Evolutionary conservation across 2,797 vertebrate genomes (phyloP), one percentile per base, ranked within the genome.

Genomic region (Pangasius larnaudii): DNA sequence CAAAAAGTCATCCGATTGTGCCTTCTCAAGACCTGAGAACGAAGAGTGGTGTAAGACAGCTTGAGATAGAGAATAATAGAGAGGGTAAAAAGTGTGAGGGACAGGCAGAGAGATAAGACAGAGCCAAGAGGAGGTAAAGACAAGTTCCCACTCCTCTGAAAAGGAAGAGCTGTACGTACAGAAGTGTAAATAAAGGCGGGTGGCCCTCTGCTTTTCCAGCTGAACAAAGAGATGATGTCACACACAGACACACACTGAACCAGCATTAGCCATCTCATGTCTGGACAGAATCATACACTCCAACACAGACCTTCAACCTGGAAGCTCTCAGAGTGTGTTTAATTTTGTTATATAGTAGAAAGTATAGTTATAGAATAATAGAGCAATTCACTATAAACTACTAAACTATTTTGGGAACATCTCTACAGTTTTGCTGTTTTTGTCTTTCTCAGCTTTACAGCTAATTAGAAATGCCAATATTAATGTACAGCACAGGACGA

Each of bases 141-240:
- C 24, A 56, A 85, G 86, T 89, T 89, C 89, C 87, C 81, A 49
- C 59, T 65, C 18, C 61, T 84, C 81, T 51, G 61, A 84, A 67
- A 74, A 65, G 53, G 87, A 85, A 87, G 85, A 87, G 86, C 33
- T 24, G 69, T 46, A 88, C 30, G 51, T 88, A 69, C 88, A 87
- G 71, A 24, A 87, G 86, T 86, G 88, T 88, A 91, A 91, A 91
- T 85, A 90, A 88, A 90, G 85, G 86, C 84, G 88, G 89, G 89
- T 90, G 90, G 90, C 90, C 90, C 85, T 87, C 63, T 6, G 36
- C 80, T 84, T 86, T 86, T 84, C 80, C 89, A 90, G 90, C 90
- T 91, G 90, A 89, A 84, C 85, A 90, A 91, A 91, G 88, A 90
- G 85, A 89, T 91, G 90, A 90, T 88, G 89, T 89, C 83, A 49